phyloP scores from a whole-genome alignment of 2,113 vertebrate species.

The Elgaria multicarinata region DNA sequence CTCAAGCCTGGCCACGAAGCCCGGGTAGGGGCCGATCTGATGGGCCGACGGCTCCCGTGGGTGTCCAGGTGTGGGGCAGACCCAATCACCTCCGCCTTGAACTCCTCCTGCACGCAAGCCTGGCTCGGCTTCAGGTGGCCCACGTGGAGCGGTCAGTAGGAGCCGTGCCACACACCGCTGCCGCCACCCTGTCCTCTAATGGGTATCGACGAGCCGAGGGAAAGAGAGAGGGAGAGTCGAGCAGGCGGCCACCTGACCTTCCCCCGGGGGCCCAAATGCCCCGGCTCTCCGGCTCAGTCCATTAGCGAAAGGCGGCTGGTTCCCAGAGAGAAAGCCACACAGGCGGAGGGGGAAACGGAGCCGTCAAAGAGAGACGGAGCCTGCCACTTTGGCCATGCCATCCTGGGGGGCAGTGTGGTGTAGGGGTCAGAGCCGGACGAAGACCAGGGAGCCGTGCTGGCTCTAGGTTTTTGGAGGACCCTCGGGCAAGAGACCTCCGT shows the following conservation, averaged over 20 bases:
- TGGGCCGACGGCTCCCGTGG: background rate
- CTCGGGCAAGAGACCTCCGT: no score
- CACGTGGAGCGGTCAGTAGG: background rate
- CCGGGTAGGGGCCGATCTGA: no score
- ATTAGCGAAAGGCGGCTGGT: background rate
- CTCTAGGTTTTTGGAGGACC: no score
- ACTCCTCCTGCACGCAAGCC: background rate
- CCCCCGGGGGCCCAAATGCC: background rate
- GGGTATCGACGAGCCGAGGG: background rate
- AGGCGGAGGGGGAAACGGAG: no score
- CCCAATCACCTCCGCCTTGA: no score
- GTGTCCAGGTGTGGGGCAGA: background rate
- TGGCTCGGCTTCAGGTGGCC: background rate
- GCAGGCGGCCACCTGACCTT: background rate
- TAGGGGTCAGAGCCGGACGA: no score
- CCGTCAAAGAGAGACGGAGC: no score
- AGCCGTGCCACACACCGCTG: background rate
- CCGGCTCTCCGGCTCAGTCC: background rate
- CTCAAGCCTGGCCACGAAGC: background rate
- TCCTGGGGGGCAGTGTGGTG: no score
- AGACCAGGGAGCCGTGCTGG: no score
- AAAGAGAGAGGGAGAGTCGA: background rate
- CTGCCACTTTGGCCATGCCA: no score
- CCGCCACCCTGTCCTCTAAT: constrained; percentile 7
- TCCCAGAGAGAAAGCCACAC: background rate